These are phyloP conservation scores for Nebria brevicollis DNA, from an alignment of 2,888 invertebrate species.

Conservation along the genomic window DNA sequence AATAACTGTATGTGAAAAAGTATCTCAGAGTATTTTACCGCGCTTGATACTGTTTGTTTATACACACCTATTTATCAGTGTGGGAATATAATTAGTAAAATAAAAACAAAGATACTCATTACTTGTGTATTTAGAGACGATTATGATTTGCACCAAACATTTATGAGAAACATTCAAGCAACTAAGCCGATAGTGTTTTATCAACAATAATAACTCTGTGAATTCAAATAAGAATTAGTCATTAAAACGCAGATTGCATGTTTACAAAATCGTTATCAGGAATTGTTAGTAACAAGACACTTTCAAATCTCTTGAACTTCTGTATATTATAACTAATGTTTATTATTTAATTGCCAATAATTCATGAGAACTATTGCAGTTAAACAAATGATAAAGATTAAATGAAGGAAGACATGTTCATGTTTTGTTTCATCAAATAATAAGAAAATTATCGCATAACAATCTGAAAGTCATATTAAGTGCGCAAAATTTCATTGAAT, in stretches of 20 bases:
- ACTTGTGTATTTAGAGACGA: background rate
- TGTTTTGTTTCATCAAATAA: no score
- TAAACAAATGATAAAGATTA: background rate
- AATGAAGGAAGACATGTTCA: no score
- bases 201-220: constrained; percentile 12
- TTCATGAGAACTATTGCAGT: background rate
- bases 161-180: constrained; percentile 2
- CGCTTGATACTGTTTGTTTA: no score
- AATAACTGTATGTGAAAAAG: no score
- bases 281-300: constrained; percentile 4
- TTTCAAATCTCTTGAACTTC: background rate
- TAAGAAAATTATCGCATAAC: no score
- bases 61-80: background rate
- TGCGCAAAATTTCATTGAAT: no score
- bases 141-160: background rate
- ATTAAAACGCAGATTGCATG: constrained; percentile 7
- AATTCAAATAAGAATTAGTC: constrained; percentile 21
- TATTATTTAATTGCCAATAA: background rate
- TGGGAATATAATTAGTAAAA: background rate
- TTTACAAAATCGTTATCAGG: constrained; percentile 9
- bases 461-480: no score
- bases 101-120: background rate
- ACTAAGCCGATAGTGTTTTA: constrained; percentile 11
- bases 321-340: background rate
- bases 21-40: no score